Percentiles rank a stretch among this genome's conserved stretches.
Evolutionary conservation across 2,888 invertebrate species (phyloP).

Genomic region (Dusona sp.): DNA sequence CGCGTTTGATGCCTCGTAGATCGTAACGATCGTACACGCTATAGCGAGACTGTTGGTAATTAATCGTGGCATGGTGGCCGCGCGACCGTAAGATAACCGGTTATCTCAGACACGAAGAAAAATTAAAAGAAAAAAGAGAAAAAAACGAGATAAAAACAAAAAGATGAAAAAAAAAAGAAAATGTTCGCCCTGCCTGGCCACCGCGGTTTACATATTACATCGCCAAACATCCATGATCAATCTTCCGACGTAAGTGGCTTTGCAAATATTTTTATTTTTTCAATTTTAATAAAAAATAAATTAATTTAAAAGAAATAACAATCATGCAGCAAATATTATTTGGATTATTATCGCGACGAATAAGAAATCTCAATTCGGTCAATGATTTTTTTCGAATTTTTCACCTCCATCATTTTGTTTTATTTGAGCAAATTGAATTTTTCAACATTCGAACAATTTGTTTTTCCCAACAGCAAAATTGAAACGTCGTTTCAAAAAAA

Average conservation of each 20-base stretch:
- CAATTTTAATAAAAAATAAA: neutral
- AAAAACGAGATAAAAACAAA: neutral
- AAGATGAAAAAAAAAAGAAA: conserved; percentile 1
- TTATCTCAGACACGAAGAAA: conserved; percentile 53
- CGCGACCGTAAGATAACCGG: conserved; percentile 69
- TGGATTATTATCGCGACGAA: too few species aligned
- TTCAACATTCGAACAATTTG: neutral
- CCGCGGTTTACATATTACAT: neutral
- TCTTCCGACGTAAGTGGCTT: neutral
- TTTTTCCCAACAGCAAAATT: neutral
- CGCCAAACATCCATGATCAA: conserved; percentile 14
- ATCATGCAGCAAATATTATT: neutral
- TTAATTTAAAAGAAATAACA: neutral
- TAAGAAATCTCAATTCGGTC: too few species aligned
- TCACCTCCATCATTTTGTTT: neutral
- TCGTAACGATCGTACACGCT: conserved; percentile 63
- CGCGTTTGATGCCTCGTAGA: conserved; percentile 66
- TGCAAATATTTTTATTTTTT: neutral
- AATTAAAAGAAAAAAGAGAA: conserved; percentile 8
- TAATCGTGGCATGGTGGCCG: conserved; percentile 65
- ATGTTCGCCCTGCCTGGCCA: conserved; percentile 21
- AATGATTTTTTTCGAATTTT: too few species aligned
- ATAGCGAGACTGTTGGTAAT: conserved; percentile 59
- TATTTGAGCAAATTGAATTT: neutral
- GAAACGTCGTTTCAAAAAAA: neutral